Percentiles rank a stretch among this genome's conserved stretches.
Conservation (phyloP, 2,797 vertebrate species). For the Staurois parvus region DNA sequence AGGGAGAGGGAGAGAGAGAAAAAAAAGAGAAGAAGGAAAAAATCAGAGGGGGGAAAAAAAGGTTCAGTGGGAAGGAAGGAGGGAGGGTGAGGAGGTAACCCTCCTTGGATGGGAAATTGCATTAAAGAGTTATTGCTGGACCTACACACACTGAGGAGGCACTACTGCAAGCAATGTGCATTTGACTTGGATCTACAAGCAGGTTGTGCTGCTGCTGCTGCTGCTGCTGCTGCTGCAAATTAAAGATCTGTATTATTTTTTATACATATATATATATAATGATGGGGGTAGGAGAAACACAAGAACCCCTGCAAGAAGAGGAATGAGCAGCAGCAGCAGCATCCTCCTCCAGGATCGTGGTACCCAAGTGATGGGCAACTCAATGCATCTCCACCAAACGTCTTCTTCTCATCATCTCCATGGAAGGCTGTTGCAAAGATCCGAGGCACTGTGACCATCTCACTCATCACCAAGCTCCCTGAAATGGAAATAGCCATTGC, state of each 20-base stretch:
- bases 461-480: background rate
- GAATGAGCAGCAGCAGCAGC: slow-evolving; percentile 30
- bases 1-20: slow-evolving; percentile 49
- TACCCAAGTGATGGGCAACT: background rate
- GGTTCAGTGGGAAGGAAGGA: slow-evolving; percentile 58
- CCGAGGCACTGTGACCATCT: background rate
- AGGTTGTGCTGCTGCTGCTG: slow-evolving; percentile 23
- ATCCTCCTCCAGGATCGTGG: slow-evolving; percentile 22
- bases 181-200: slow-evolving; percentile 29
- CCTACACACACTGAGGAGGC: slow-evolving; percentile 22
- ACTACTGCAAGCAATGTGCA: slow-evolving; percentile 50
- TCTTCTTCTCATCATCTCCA: background rate
- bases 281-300: slow-evolving; percentile 13
- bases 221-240: slow-evolving; percentile 27
- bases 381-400: slow-evolving; percentile 14
- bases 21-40: slow-evolving; percentile 48
- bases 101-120: slow-evolving; percentile 54
- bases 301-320: slow-evolving; percentile 18
- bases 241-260: slow-evolving; percentile 1
- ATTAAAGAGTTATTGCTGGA: slow-evolving; percentile 56
- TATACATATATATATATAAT: background rate
- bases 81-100: slow-evolving; percentile 59
- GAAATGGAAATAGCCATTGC: background rate
- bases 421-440: background rate
- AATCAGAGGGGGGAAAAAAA: slow-evolving; percentile 8